Base-by-base conservation (phyloP, 2,888 invertebrate genomes). In the Eupithecia centaureata region DNA sequence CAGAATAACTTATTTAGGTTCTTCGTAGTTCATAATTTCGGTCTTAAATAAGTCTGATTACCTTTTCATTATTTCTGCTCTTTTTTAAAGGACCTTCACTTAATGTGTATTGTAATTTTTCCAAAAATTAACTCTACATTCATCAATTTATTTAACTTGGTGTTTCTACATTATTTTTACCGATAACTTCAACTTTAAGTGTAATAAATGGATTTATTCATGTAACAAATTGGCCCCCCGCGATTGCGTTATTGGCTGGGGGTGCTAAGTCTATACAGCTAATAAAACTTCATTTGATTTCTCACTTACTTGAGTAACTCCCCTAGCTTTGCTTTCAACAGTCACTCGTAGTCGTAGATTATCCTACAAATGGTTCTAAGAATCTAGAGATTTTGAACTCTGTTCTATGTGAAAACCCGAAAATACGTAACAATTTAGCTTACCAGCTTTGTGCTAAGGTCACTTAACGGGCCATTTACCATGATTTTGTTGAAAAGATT, bases 231-330 rank as follows among this genome's bases (percentile, higher is more conserved):
- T 82, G 81, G 77, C 76, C 80, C 80, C 79, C 78, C 71, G 74
- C 72, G 77, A 74, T 78, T 73, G 76, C 77, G 56, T 64, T 67
- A 66, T 75, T 71, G 67, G 74, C 66, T 70, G 75, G 78, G 79
- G 81, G 75, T 74, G 70, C 76, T 80, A 82, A 86, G 82, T 79
- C 83, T 85, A 87, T 88, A 82, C 81, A 80, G 80, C 79, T 79
- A 82, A 79, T 81, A 79, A 85, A 89, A 87, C 80, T 87, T 84
- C 83, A 89, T 90, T 87, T 83, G 86, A 86, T 87, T 90, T 85
- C 79, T 81, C 77, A 79, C 79, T 77, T 74, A 78, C 65, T 69
- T 70, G 56, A 63, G 51, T 32, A 52, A 42, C 61, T 65, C 70
- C 73, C 70, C 67, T 69, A 54, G 54, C 52, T 28, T 54, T 54